Evolutionary conservation across 2,888 invertebrate species (phyloP), one percentile per base, ranked within the genome.

Genomic region (Hemithea aestivaria): DNA sequence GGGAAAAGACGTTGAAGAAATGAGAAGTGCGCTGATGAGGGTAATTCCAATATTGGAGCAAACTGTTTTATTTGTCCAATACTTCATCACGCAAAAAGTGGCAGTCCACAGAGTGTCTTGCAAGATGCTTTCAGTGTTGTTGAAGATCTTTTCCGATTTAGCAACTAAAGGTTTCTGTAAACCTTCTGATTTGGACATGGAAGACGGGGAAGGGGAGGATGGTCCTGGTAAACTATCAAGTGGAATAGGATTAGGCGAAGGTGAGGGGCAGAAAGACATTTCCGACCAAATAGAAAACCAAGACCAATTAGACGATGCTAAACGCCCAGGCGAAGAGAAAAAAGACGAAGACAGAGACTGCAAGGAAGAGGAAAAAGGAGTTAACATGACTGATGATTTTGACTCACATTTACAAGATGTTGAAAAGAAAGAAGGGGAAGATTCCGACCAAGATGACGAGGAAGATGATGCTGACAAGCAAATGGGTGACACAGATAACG

Each of bases 361-460:
- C 56, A 92, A 94, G 60, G 96, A 97, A 66, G 94, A 96, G 71
- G 95, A 97, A 46, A 93, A 96, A 31, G 97, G 96, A 9, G 92
- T 98, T 35, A 97, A 98, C 60, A 97, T 98, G 96, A 94, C 95
- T 9, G 97, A 98, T 53, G 96, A 99, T 69, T 97, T 99, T 66
- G 97, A 97, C 39, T 96, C 94, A 0, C 93, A 95, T 72, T 75
- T 94, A 39, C 95, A 96, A 67, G 89, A 97, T 62, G 79, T 94
- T 8, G 93, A 94, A 2, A 89, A 92, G 46, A 89, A 92, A 68
- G 89, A 90, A 40, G 79, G 73, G 0, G 91, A 91, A 2, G 89
- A 92, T 10, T 90, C 90, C 0, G 85, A 90, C 0, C 89, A 85
- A 48, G 81, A 93, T 7, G 89, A 93, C 7, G 91, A 93, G 16